Evolutionary conservation across 2,113 vertebrate species (phyloP).

Genomic region (Sinocyclocheilus anshuiensis): DNA sequence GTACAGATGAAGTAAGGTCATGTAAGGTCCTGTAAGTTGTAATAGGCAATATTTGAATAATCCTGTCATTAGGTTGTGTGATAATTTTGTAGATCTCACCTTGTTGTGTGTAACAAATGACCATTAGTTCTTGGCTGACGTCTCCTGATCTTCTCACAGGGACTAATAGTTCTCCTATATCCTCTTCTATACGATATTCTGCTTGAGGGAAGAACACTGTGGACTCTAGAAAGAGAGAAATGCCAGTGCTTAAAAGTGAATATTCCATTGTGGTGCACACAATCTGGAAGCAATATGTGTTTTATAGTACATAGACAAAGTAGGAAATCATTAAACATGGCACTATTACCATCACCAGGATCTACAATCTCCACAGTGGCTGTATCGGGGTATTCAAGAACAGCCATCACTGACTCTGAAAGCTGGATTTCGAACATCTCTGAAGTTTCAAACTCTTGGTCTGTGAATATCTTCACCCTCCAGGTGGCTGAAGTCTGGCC

Average conservation of each 20-base stretch:
- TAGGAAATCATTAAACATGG: not conserved
- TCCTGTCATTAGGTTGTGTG: not conserved
- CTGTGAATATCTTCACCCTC: constrained; percentile 83
- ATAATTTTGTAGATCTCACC: constrained; percentile 65
- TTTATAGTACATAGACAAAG: not conserved
- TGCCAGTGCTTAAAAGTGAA: not conserved
- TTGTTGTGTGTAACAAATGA: constrained; percentile 84
- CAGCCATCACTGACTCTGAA: constrained; percentile 82
- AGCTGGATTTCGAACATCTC: constrained; percentile 87
- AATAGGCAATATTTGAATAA: not conserved
- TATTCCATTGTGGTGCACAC: not conserved
- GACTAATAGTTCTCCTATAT: constrained; percentile 81
- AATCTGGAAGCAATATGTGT: not conserved
- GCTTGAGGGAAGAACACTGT: constrained; percentile 83
- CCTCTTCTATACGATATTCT: constrained; percentile 82
- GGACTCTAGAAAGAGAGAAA: constrained; percentile 74
- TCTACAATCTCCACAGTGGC: constrained; percentile 84
- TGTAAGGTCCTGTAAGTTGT: not conserved
- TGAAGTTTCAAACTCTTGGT: constrained; percentile 82
- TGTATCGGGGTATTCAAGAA: constrained; percentile 79
- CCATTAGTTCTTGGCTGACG: constrained; percentile 80
- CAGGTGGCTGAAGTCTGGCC: constrained; percentile 82
- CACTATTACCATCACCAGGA: constrained; percentile 80
- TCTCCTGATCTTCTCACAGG: constrained; percentile 82
- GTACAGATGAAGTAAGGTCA: not conserved